These are phyloP conservation scores for Hafferia zeledoni DNA, from an alignment of 2,797 vertebrate species.

Conservation along the genomic window DNA sequence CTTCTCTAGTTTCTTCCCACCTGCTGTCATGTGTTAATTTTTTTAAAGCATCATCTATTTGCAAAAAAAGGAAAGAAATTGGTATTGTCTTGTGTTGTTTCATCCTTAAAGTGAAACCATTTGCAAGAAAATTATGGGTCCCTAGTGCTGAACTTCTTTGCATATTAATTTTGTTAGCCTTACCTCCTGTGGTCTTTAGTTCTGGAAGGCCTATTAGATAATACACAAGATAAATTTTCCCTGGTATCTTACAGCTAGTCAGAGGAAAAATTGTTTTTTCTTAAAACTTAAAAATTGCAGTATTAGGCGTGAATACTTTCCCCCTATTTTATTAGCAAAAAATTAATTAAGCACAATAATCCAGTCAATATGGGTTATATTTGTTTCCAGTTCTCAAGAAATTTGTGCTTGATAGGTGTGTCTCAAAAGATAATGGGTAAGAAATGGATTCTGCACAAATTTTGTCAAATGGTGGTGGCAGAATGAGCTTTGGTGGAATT, in stretches of 20 bases:
- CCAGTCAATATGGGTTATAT: slow-evolving; percentile 62
- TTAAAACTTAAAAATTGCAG: slow-evolving; percentile 73
- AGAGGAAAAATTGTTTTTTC: slow-evolving; percentile 47
- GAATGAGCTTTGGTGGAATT: not conserved
- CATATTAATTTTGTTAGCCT: slow-evolving; percentile 99
- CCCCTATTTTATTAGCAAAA: slow-evolving; percentile 56
- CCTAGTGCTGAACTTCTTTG: slow-evolving; percentile 94
- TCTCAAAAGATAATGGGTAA: not conserved
- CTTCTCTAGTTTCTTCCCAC: slow-evolving; percentile 87
- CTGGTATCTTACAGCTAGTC: slow-evolving; percentile 75
- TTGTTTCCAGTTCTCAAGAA: slow-evolving; percentile 39
- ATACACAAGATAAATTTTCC: slow-evolving; percentile 85
- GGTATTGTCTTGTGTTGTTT: slow-evolving; percentile 91
- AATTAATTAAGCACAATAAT: slow-evolving; percentile 64
- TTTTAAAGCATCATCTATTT: slow-evolving; percentile 88
- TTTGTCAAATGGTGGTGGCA: not conserved
- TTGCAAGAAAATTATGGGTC: slow-evolving; percentile 97
- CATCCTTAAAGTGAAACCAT: slow-evolving; percentile 94
- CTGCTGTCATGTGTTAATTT: slow-evolving; percentile 93
- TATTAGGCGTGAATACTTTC: slow-evolving; percentile 45
- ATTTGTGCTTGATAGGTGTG: not conserved
- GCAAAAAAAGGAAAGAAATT: slow-evolving; percentile 83
- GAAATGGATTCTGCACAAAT: not conserved
- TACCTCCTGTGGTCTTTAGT: slow-evolving; percentile 93
- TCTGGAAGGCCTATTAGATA: slow-evolving; percentile 90